Base-by-base conservation (phyloP, 2,888 invertebrate genomes). In the Hecatera dysodea region DNA sequence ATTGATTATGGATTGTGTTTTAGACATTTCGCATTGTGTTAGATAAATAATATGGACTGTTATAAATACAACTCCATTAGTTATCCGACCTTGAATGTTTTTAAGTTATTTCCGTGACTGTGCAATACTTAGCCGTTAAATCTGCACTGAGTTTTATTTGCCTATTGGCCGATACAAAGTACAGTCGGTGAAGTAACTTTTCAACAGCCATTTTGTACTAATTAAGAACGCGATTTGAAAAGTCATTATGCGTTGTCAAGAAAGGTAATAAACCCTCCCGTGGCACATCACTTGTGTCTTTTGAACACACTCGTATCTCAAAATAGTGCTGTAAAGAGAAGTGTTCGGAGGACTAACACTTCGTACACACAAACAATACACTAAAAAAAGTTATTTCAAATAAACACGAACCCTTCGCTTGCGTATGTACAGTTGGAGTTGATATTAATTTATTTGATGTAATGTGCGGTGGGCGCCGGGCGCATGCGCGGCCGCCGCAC, bases 361-460 rank as follows among this genome's bases (percentile, higher is more conserved):
- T 80, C 79, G 79, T 77, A 81, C 71, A 84, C 78, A 84, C 86
- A 88, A 87, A 86, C 80, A 86, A 75, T 82, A 82, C 80, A 86
- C 81, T 86, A 87, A 88, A 89, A 87, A 87, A 87, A 83, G 84
- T 84, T 77, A 82, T 86, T 84, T 87, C 86, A 87, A 87, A 89
- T 83, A 87, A 87, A 87, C 87, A 88, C 78, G 76, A 80, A 76
- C 83, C 85, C 85, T 89, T 87, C 83, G 84, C 78, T 75, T 75
- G 82, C 75, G 83, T 83, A 85, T 81, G 85, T 82, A 86, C 85
- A 85, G 85, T 86, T 80, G 78, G 81, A 84, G 88, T 90, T 88
- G 87, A 90, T 90, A 90, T 90, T 91, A 92, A 92, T 93, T 90
- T 92, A 92, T 92, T 92, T 89, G 90, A 90, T 90, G 93, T 91